These are phyloP conservation scores for Jordanella pulchra DNA, from an alignment of 2,797 vertebrate genomes.

Conservation along the genomic window DNA sequence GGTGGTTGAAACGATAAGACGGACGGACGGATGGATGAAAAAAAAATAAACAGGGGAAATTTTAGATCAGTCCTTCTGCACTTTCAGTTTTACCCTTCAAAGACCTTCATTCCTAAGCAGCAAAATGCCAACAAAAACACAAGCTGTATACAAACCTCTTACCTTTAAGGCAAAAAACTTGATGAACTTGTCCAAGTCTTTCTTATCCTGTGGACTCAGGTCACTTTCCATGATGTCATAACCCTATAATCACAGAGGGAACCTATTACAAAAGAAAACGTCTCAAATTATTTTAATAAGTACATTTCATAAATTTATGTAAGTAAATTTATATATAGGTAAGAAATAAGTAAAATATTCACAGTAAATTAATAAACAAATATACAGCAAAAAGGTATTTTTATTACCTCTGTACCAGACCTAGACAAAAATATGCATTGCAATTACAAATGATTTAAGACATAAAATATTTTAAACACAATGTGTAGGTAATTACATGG, in stretches of 20 bases:
- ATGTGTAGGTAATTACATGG: no score
- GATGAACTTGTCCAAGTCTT: constrained; percentile 99
- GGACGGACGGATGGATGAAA: neutral
- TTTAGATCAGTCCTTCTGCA: neutral
- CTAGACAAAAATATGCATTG: no score
- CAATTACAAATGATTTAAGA: no score
- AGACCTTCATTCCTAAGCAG: neutral
- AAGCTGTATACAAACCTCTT: neutral
- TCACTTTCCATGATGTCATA: constrained; percentile 92
- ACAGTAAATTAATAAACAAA: neutral
- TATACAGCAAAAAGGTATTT: neutral
- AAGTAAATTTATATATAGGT: no score
- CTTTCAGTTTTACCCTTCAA: neutral
- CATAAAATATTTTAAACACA: no score
- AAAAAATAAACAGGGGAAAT: neutral
- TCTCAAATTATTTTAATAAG: no score
- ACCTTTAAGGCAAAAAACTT: constrained; percentile 99
- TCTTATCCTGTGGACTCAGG: constrained; percentile 96
- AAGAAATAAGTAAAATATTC: no score
- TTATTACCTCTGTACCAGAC: no score
- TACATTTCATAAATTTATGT: no score
- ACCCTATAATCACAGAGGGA: constrained; percentile 70
- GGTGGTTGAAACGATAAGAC: no score
- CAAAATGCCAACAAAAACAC: neutral
- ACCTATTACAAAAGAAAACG: no score